Base-by-base conservation (phyloP, 2,888 invertebrate species). In the Ferrisia virgata region DNA sequence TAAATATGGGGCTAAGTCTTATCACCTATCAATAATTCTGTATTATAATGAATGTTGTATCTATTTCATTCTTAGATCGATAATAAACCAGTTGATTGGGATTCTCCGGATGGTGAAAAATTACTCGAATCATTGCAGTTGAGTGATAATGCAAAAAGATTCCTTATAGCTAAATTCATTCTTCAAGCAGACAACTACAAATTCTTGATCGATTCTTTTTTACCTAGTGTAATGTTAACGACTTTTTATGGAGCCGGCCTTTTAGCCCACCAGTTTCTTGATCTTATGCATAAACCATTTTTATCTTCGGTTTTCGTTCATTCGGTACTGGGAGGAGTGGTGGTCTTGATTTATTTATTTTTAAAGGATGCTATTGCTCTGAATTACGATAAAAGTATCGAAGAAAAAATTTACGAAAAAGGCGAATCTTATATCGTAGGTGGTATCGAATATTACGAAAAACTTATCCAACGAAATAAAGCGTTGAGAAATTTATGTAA, bases 121-220 rank as follows among this genome's bases (percentile, higher is more conserved):
- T 89, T 96, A 72, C 89, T 92, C 80, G 89, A 93, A 15, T 91
- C 95, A 0, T 87, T 96, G 36, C 88, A 94, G 2, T 88, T 96
- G n/a, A 93, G 94, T 15, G 93, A 94, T 86, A 92, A 93, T 85
- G 95, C 94, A 11, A 93, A 95, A 88, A 90, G 94, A 85, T 96
- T 94, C 90, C 95, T 93, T 0, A 92, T 96, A 33, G 95, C 94
- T 85, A 91, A 93, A 86, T 93, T 95, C 88, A 91, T 96, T 82
- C 88, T 93, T 85, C 91, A 92, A 89, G 88, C 91, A 2, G 90
- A 92, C 85, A 92, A 92, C 53, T 88, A 91, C 85, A 91, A 92
- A 87, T 88, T 92, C 1, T 88, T 92, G 0, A 87, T 91, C 76
- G 92, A 93, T 86, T 90, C 91, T 0, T 82, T 90, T 0, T 91